These are phyloP conservation scores for Rhineura floridana DNA, from an alignment of 2,113 vertebrate genomes.

Conservation along the genomic window DNA sequence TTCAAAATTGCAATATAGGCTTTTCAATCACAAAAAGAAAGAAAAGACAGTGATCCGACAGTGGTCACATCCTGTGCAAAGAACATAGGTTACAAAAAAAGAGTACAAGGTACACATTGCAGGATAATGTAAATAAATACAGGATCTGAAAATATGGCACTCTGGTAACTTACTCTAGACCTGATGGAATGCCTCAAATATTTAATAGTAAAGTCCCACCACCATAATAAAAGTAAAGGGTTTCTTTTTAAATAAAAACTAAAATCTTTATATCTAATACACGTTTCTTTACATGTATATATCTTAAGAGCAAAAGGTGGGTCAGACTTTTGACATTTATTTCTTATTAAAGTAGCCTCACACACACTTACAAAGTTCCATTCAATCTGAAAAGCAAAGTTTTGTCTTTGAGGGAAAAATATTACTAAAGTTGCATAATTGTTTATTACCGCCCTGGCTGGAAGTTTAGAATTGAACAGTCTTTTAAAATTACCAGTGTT, in stretches of 20 bases:
- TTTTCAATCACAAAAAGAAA: conserved; percentile 82
- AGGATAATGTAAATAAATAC: conserved; percentile 79
- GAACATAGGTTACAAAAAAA: conserved; percentile 71
- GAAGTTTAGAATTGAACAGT: conserved; percentile 73
- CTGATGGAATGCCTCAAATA: conserved; percentile 77
- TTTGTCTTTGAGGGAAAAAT: conserved; percentile 68
- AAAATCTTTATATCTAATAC: conserved; percentile 78
- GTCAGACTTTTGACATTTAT: conserved; percentile 59
- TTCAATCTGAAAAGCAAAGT: conserved; percentile 74
- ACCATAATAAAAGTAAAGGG: conserved; percentile 68
- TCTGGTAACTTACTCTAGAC: conserved; percentile 72
- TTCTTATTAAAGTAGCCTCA: conserved; percentile 67
- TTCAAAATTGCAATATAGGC: conserved; percentile 79
- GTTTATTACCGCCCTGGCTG: conserved; percentile 71
- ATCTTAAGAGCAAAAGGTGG: conserved; percentile 77
- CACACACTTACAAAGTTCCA: conserved; percentile 61
- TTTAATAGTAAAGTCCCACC: conserved; percentile 82
- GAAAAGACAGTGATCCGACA: conserved; percentile 77
- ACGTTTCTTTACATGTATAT: conserved; percentile 72
- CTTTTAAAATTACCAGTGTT: conserved; percentile 70
- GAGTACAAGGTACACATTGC: conserved; percentile 71
- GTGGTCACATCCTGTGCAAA: conserved; percentile 81
- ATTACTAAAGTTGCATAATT: conserved; percentile 83
- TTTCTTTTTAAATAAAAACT: conserved; percentile 80
- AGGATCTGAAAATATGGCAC: conserved; percentile 76